Evolutionary conservation across 2,797 vertebrate species (phyloP).

Genomic region (Myotis vivesi): DNA sequence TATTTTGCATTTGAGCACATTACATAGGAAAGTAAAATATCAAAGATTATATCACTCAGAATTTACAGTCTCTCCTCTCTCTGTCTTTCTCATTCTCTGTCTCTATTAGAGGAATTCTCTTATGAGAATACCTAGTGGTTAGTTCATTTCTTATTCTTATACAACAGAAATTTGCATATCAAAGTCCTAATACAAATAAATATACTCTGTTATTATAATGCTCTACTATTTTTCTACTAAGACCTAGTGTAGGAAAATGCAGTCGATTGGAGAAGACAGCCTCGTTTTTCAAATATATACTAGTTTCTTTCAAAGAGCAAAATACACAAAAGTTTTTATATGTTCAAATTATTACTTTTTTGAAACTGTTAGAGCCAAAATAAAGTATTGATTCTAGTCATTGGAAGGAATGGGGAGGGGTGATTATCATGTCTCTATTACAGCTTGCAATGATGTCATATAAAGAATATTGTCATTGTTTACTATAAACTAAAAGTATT

Average conservation of each 20-base stretch:
- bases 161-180: conserved; percentile 90
- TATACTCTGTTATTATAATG: conserved; percentile 65
- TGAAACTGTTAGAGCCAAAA: neutral
- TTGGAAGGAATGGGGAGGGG: neutral
- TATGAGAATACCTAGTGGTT: conserved; percentile 80
- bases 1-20: conserved; percentile 47
- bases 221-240: conserved; percentile 84
- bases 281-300: conserved; percentile 60
- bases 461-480: neutral
- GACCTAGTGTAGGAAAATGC: conserved; percentile 60
- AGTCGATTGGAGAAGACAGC: conserved; percentile 36
- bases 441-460: neutral
- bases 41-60: neutral
- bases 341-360: conserved; percentile 18
- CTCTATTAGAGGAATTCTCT: conserved; percentile 26
- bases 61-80: neutral
- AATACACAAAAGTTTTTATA: neutral
- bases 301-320: conserved; percentile 64
- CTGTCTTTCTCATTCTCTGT: conserved; percentile 21
- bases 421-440: neutral
- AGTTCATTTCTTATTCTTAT: conserved; percentile 83
- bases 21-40: conserved; percentile 24
- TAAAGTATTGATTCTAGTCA: neutral
- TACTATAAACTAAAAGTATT: neutral
- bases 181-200: conserved; percentile 87